Evolutionary conservation across 2,113 vertebrate genomes (phyloP).

Genomic region (Pseudorhombus dupliciocellatus): DNA sequence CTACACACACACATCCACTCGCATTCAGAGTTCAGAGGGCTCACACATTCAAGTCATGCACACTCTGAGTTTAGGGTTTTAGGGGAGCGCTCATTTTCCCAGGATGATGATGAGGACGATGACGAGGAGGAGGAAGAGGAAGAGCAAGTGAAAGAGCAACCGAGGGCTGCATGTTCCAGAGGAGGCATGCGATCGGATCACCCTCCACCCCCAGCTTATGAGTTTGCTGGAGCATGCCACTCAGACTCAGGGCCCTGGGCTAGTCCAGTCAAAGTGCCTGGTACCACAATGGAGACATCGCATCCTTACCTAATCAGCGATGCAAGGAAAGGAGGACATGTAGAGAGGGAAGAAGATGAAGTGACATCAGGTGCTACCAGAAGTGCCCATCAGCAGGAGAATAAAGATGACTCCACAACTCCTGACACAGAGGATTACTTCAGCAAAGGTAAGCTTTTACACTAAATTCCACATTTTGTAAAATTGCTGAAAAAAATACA

Average conservation of each 20-base stretch:
- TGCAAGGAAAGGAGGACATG: slow-evolving; percentile 78
- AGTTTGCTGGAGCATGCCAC: slow-evolving; percentile 71
- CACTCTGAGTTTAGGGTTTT: slow-evolving; percentile 76
- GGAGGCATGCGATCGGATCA: slow-evolving; percentile 74
- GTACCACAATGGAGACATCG: slow-evolving; percentile 82
- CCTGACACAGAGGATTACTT: slow-evolving; percentile 86
- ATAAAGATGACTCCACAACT: slow-evolving; percentile 84
- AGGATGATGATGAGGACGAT: slow-evolving; percentile 78
- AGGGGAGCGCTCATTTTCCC: slow-evolving; percentile 76
- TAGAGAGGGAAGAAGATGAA: slow-evolving; percentile 83
- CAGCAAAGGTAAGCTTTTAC: slow-evolving; percentile 86
- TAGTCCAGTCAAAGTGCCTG: slow-evolving; percentile 92
- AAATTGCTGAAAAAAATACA: slow-evolving; percentile 5
- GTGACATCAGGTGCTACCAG: slow-evolving; percentile 90
- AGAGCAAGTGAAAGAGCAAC: slow-evolving; percentile 66
- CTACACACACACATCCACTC: slow-evolving; percentile 78
- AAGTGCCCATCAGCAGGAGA: slow-evolving; percentile 92
- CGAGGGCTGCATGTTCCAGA: slow-evolving; percentile 72
- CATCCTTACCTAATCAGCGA: slow-evolving; percentile 86
- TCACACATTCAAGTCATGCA: slow-evolving; percentile 63
- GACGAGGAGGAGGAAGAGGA: slow-evolving; percentile 77
- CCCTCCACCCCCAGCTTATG: slow-evolving; percentile 75
- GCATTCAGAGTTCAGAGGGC: slow-evolving; percentile 75
- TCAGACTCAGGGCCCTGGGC: slow-evolving; percentile 82
- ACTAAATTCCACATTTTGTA: not conserved